These are phyloP conservation scores for Drosophila malerkotliana DNA, from an alignment of 1,140 invertebrate species.

Conservation along the genomic window DNA sequence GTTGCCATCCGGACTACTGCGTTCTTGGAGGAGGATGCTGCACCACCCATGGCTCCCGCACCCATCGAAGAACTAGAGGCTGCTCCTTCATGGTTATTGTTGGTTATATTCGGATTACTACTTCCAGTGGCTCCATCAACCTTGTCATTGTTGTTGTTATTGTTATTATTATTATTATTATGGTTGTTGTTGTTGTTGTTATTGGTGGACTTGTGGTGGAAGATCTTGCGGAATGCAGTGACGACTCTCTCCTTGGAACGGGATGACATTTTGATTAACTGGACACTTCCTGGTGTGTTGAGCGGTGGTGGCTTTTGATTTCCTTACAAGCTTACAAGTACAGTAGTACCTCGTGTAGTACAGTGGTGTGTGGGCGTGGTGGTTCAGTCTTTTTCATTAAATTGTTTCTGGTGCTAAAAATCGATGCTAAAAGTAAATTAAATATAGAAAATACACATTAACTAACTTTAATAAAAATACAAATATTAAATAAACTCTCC, in stretches of 20 bases:
- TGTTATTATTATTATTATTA: constrained; percentile 79
- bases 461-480: not conserved
- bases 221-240: constrained; percentile 90
- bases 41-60: constrained; percentile 15
- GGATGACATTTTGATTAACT: constrained; percentile 86
- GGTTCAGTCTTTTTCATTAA: constrained; percentile 59
- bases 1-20: constrained; percentile 61
- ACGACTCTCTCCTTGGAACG: constrained; percentile 90
- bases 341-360: constrained; percentile 5
- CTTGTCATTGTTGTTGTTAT: constrained; percentile 86
- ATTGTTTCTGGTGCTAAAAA: constrained; percentile 33
- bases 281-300: constrained; percentile 7
- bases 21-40: constrained; percentile 44
- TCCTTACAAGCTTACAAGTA: constrained; percentile 34
- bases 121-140: constrained; percentile 72
- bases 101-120: constrained; percentile 35
- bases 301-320: constrained; percentile 52
- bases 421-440: constrained; percentile 12
- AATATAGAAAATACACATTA: not conserved
- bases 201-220: constrained; percentile 86
- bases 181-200: constrained; percentile 84
- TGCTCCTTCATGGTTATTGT: constrained; percentile 61
- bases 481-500: not conserved
- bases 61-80: constrained; percentile 9
- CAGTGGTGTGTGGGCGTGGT: constrained; percentile 18